A percentile compares a stretch with the other conserved stretches of the same genome.
phyloP scores from a whole-genome alignment of 2,797 vertebrate genomes.

The Neopelma chrysocephalum region DNA sequence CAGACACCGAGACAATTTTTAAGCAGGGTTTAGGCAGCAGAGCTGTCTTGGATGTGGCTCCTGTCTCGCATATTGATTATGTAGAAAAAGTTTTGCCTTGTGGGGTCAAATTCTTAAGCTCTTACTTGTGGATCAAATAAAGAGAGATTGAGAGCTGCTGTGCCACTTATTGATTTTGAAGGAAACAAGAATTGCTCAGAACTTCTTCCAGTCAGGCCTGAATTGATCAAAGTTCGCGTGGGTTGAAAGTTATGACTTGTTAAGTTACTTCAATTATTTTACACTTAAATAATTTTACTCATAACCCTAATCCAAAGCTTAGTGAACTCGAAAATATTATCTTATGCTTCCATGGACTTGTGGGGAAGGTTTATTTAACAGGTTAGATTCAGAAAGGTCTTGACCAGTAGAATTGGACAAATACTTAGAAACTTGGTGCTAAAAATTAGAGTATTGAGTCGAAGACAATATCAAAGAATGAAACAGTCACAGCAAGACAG shows the following conservation, averaged over 20 bases:
- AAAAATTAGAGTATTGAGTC: not conserved
- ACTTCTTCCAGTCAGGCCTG: not conserved
- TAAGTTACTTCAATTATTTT: not conserved
- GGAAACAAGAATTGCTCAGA: conserved; percentile 4
- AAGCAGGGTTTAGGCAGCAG: not conserved
- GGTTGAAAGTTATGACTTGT: not conserved
- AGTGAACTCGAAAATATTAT: not conserved
- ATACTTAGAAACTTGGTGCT: not conserved
- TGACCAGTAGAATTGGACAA: not conserved
- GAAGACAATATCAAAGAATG: not conserved
- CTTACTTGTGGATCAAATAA: conserved; percentile 28
- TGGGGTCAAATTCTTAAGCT: conserved; percentile 29
- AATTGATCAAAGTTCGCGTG: conserved; percentile 12
- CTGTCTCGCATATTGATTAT: conserved; percentile 3
- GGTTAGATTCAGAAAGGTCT: not conserved
- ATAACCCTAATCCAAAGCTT: not conserved
- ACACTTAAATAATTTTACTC: not conserved
- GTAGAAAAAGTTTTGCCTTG: not conserved
- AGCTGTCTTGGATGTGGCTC: not conserved
- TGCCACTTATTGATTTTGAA: conserved; percentile 24
- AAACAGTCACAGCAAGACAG: not conserved
- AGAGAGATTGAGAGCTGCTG: conserved; percentile 8
- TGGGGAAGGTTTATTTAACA: not conserved
- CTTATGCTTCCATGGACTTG: not conserved
- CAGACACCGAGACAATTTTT: not conserved